These are phyloP conservation scores for Xyliphius kryptos DNA, from an alignment of 2,113 vertebrate genomes.

Conservation along the genomic window DNA sequence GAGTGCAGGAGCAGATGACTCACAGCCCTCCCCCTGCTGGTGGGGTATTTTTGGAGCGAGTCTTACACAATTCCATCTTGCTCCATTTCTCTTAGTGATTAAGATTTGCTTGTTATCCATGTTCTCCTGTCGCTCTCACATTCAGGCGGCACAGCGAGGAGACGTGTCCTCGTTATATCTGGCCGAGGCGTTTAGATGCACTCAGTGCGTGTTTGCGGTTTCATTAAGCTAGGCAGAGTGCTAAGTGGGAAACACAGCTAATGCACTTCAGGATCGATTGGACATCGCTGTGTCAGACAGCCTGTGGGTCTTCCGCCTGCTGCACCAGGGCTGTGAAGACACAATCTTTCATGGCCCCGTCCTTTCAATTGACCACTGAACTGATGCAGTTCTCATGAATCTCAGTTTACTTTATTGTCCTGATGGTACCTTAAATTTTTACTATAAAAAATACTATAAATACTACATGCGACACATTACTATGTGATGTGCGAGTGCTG, in stretches of 20 bases:
- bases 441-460: too few relatives aligned
- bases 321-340: too few relatives aligned
- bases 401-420: too few relatives aligned
- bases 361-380: too few relatives aligned
- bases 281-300: background rate
- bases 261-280: conserved; percentile 37
- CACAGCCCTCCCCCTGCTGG: conserved; percentile 33
- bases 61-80: conserved; percentile 39
- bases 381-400: too few relatives aligned
- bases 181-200: background rate
- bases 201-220: conserved; percentile 17
- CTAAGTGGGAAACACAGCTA: conserved; percentile 33
- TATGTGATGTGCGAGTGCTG: too few relatives aligned
- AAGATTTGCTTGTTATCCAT: conserved; percentile 18
- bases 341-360: too few relatives aligned
- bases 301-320: too few relatives aligned
- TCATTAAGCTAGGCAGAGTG: conserved; percentile 38
- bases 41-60: conserved; percentile 36
- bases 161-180: too few relatives aligned
- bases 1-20: conserved; percentile 39
- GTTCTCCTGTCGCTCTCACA: background rate
- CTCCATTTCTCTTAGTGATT: conserved; percentile 9
- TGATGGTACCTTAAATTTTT: too few relatives aligned
- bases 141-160: too few relatives aligned
- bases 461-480: too few relatives aligned